Evolutionary conservation across 2,888 invertebrate species (phyloP).

Genomic region (Sarcophaga variegata): DNA sequence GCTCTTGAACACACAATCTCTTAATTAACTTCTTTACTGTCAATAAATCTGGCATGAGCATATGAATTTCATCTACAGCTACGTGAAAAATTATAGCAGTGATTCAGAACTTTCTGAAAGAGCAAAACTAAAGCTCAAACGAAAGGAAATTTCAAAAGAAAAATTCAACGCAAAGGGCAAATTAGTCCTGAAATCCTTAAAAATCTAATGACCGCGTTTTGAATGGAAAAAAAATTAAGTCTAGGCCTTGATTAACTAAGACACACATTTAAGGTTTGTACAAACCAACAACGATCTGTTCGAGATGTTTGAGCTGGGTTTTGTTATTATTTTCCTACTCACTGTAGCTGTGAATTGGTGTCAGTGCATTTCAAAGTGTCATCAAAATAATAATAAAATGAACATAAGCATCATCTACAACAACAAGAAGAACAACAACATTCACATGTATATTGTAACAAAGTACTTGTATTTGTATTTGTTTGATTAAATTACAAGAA

Average conservation of each 20-base stretch:
- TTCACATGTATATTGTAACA: not conserved
- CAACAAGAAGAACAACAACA: constrained; percentile 33
- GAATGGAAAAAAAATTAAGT: too few species aligned
- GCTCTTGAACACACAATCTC: constrained; percentile 1
- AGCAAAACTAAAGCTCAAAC: too few species aligned
- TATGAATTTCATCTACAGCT: not conserved
- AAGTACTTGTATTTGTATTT: constrained; percentile 58
- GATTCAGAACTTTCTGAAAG: too few species aligned
- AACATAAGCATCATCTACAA: constrained; percentile 30
- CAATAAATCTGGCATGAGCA: not conserved
- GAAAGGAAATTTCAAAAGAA: too few species aligned
- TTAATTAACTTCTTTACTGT: constrained; percentile 49
- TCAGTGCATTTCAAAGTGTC: constrained; percentile 36
- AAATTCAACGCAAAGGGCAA: too few species aligned
- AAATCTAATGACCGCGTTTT: too few species aligned
- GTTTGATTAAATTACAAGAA: constrained; percentile 66
- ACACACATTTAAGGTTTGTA: too few species aligned
- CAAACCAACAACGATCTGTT: too few species aligned
- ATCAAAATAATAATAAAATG: constrained; percentile 38
- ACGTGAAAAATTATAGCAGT: not conserved
- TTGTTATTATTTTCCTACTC: not conserved
- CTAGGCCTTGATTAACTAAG: too few species aligned
- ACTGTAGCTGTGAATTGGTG: not conserved
- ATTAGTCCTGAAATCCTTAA: too few species aligned
- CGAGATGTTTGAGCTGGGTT: not conserved